A percentile compares a stretch with the other conserved stretches of the same genome.
Evolutionary conservation across 2,113 vertebrate genomes (phyloP).

Genomic region (Sus scrofa): T2T-Sscrofa CM000822.6:52413501-52414000

Average conservation of each 20-base stretch:
- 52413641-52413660: slow-evolving; percentile 34
- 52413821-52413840: not conserved
- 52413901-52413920: not conserved
- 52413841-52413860: not conserved
- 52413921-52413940: not conserved
- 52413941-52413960: not conserved
- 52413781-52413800: not conserved
- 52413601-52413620: slow-evolving; percentile 1
- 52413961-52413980: not conserved
- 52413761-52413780: not conserved
- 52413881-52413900: not conserved
- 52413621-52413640: not conserved
- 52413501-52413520: not conserved
- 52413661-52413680: slow-evolving; percentile 9
- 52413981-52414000: slow-evolving; percentile 34
- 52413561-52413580: slow-evolving; percentile 24
- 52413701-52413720: slow-evolving; percentile 37
- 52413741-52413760: not conserved
- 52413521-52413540: not conserved
- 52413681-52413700: not conserved
- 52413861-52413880: not conserved
- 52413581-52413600: not conserved
- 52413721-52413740: slow-evolving; percentile 13
- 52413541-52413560: not conserved
- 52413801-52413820: not conserved